phyloP scores from a whole-genome alignment of 64 coral and sea anemone species.

The Trachythela sp. region DNA sequence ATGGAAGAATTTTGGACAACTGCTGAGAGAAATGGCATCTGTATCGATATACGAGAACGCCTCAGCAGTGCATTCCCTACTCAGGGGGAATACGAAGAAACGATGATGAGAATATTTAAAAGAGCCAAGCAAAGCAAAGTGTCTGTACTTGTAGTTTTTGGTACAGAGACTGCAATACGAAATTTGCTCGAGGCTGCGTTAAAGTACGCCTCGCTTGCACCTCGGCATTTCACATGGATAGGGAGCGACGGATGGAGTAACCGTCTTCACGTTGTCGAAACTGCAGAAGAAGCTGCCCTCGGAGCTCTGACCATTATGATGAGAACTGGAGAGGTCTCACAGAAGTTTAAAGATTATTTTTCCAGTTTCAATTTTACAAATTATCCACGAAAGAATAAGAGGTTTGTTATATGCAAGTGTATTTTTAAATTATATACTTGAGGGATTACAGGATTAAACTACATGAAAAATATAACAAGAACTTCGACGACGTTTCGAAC shows the following conservation, averaged over 20 bases:
- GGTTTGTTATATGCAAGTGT: background rate
- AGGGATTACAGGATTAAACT: no score
- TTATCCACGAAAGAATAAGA: background rate
- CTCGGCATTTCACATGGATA: background rate
- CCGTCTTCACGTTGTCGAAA: background rate
- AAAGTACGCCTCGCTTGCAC: background rate
- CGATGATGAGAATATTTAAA: no score
- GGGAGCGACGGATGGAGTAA: background rate
- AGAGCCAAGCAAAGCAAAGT: no score
- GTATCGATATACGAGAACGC: background rate
- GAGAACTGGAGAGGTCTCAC: background rate
- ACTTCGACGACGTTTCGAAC: no score
- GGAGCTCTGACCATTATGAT: background rate
- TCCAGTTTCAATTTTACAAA: background rate
- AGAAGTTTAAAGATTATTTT: background rate
- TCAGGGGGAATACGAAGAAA: no score
- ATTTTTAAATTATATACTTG: no score
- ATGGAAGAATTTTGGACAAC: background rate
- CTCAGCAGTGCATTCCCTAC: background rate
- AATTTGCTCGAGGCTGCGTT: background rate
- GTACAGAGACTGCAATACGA: background rate
- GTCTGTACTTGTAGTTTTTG: no score
- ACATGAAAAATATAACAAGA: no score
- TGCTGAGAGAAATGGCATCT: background rate
- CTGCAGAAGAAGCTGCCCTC: background rate